phyloP scores from a whole-genome alignment of 1,140 invertebrate species.

The Calephelis virginiensis region DNA sequence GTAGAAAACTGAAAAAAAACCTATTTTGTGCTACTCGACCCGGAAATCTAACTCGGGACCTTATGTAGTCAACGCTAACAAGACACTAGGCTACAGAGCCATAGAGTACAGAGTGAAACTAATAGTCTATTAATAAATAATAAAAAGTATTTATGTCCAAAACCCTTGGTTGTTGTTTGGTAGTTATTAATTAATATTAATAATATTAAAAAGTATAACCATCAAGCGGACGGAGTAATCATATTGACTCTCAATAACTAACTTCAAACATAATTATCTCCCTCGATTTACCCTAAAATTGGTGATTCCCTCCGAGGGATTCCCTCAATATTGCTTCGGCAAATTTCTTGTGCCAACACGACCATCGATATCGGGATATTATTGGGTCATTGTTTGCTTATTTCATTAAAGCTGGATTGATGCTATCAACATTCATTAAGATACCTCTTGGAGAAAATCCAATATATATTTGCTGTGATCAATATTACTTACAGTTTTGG shows the following conservation, averaged over 20 bases:
- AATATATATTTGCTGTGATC: slow-evolving; percentile 2
- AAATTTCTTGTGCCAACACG: slow-evolving; percentile 73
- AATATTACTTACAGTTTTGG: neutral
- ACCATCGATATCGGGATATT: slow-evolving; percentile 56
- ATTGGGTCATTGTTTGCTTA: slow-evolving; percentile 72
- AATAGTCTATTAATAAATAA: too few relatives aligned
- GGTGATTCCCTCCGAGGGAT: slow-evolving; percentile 60
- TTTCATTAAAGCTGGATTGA: slow-evolving; percentile 71
- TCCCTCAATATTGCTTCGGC: slow-evolving; percentile 61
- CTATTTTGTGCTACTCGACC: too few relatives aligned
- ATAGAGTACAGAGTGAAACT: too few relatives aligned
- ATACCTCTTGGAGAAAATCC: slow-evolving; percentile 25
- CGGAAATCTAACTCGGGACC: too few relatives aligned
- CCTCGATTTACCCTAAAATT: slow-evolving; percentile 70
- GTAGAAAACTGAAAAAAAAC: too few relatives aligned
- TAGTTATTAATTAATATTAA: neutral
- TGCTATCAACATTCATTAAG: slow-evolving; percentile 66
- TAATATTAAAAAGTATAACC: slow-evolving; percentile 1
- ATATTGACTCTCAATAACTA: slow-evolving; percentile 74
- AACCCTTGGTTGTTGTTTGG: too few relatives aligned
- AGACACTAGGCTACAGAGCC: too few relatives aligned
- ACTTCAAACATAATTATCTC: slow-evolving; percentile 77
- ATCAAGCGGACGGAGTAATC: slow-evolving; percentile 31
- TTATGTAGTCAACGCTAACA: too few relatives aligned
- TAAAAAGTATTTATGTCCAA: too few relatives aligned